These are phyloP conservation scores for Botia kubotai DNA, from an alignment of 2,797 vertebrate species.

Conservation along the genomic window DNA sequence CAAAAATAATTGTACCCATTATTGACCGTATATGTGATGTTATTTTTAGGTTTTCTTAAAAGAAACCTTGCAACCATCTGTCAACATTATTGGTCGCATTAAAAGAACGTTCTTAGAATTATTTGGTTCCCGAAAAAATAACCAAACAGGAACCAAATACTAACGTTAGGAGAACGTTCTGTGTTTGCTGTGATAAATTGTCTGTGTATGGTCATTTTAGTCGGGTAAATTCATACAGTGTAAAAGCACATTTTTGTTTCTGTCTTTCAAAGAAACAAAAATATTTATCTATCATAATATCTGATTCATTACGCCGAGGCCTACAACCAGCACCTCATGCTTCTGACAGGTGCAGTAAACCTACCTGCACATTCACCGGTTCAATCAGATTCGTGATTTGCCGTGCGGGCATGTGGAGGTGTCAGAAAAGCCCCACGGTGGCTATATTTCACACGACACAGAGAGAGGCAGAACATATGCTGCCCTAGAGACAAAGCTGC, in stretches of 20 bases:
- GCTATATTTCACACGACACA: slow-evolving; percentile 33
- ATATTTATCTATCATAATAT: not conserved
- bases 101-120: too few species aligned
- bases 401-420: slow-evolving; percentile 24
- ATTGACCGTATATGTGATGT: too few species aligned
- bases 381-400: slow-evolving; percentile 16
- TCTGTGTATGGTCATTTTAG: too few species aligned
- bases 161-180: too few species aligned
- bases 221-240: too few species aligned
- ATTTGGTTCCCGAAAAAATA: too few species aligned
- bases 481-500: slow-evolving; percentile 27
- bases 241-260: not conserved
- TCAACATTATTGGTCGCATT: too few species aligned
- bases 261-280: not conserved
- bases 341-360: slow-evolving; percentile 29
- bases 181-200: too few species aligned
- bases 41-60: too few species aligned
- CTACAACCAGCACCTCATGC: slow-evolving; percentile 8
- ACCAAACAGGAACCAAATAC: too few species aligned
- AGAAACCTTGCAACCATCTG: too few species aligned
- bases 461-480: slow-evolving; percentile 45
- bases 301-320: not conserved
- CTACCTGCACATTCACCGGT: slow-evolving; percentile 15
- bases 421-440: slow-evolving; percentile 37
- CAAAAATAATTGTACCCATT: not conserved